Percentiles rank a stretch among this genome's conserved stretches.
Conservation (phyloP, 2,797 vertebrate species). For the Syndactyla subalaris region DNA sequence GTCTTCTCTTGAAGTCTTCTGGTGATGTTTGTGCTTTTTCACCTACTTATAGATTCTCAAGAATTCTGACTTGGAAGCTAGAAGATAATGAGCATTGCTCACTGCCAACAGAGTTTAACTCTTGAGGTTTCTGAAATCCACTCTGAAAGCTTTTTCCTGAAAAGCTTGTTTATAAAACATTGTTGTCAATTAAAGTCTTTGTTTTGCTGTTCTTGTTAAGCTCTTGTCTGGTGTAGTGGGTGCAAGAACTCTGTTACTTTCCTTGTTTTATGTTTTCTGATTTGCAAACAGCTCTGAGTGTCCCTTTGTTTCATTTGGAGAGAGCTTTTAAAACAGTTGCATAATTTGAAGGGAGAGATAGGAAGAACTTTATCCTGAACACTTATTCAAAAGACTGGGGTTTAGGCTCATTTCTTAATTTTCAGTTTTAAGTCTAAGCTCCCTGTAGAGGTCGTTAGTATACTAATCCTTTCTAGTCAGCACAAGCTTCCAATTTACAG, state of each 20-base stretch:
- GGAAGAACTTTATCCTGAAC: not conserved
- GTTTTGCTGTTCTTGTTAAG: not conserved
- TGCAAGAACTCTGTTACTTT: not conserved
- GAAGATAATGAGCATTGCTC: not conserved
- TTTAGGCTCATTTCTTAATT: not conserved
- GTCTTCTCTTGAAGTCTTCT: not conserved
- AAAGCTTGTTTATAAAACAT: not conserved
- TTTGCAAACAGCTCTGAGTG: not conserved
- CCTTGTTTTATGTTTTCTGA: not conserved
- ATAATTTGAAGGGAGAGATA: not conserved
- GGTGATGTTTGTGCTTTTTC: not conserved
- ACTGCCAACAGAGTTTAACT: not conserved
- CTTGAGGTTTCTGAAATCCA: not conserved
- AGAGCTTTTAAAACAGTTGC: not conserved
- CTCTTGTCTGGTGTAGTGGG: not conserved
- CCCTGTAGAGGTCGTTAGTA: not conserved
- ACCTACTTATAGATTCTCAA: not conserved
- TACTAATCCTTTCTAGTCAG: not conserved
- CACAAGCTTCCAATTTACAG: not conserved
- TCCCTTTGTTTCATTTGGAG: not conserved
- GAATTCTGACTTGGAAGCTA: not conserved
- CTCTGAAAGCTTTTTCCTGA: not conserved
- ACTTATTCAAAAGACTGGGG: not conserved
- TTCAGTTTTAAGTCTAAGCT: not conserved
- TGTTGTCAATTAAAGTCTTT: not conserved